Conservation (phyloP, 2,113 vertebrate genomes). For the Dascyllus trimaculatus region DNA sequence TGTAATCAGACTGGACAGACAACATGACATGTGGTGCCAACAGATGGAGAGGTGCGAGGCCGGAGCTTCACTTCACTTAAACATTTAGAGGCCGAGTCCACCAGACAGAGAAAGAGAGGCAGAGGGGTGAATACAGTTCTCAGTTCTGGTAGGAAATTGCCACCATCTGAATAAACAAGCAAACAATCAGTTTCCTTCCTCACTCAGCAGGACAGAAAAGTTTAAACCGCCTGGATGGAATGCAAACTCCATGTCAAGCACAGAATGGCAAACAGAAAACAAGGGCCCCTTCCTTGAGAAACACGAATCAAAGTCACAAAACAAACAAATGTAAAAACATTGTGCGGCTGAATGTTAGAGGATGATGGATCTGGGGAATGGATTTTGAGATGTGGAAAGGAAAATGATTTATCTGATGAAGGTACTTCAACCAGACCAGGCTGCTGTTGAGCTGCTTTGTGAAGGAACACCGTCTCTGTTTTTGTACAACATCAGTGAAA, state of each 20-base stretch:
- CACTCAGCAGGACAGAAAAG: constrained; percentile 66
- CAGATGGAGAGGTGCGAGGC: constrained; percentile 68
- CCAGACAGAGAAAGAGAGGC: constrained; percentile 22
- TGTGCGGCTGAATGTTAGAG: constrained; percentile 13
- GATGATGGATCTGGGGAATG: not conserved
- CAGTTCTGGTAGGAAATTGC: constrained; percentile 71
- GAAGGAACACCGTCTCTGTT: not conserved
- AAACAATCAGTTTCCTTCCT: constrained; percentile 69
- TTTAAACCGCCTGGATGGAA: constrained; percentile 56
- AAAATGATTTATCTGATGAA: not conserved
- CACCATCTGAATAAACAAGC: constrained; percentile 80
- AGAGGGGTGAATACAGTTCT: constrained; percentile 63
- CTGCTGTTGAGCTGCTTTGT: no score
- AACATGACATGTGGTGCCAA: constrained; percentile 37
- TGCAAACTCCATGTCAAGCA: constrained; percentile 13
- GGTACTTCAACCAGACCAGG: not conserved
- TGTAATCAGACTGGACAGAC: constrained; percentile 36
- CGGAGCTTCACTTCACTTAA: constrained; percentile 32
- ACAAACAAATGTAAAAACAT: not conserved
- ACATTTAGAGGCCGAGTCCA: constrained; percentile 32
- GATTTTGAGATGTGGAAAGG: constrained; percentile 4
- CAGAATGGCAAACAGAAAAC: constrained; percentile 26
- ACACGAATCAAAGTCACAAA: not conserved
- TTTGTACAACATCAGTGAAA: not conserved
- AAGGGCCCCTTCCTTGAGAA: constrained; percentile 2